Base-by-base conservation (phyloP, 1,140 invertebrate species). In the Atta cephalotes region DNA sequence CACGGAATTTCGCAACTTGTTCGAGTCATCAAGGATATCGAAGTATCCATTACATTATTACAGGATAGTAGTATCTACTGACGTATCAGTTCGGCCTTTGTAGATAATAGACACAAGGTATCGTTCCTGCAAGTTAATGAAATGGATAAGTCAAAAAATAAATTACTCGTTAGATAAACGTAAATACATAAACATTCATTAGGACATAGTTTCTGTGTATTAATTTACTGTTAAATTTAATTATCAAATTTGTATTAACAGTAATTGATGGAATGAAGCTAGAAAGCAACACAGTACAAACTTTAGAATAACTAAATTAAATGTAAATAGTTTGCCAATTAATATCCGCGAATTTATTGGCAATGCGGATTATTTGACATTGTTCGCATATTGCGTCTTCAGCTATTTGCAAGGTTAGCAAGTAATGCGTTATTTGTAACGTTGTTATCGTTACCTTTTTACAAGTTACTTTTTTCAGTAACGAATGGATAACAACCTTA, bases 1-100 rank as follows among this genome's bases (percentile, higher is more conserved):
- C 16, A 14, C 56, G 63, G 60, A 70, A 72, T 45, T 80, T 80
- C 53, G 77, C 49, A 80, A 71, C 49, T 80, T 51, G 76, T 60
- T 35, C 51, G 6, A 85, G 21, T 9, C 39, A 39, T 60, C 39
- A 78, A 76, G 18, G 45, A 31, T 80, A 80, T 80, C 63, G 45
- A 80, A 1, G 31, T 49, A 35, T 80, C 49, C 45, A 68, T 80
- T 80, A 68, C 63, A 21, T 31, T 28, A 68, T 68, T 80, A 68
- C 63, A 53, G n/a, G 28, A 16, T 35, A 21, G 58, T 63, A 49
- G 53, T 49, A 28, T 1, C 9, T 12, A 4, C 28, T 80, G 62
- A 79, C 25, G 45, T 68, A 70, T 70, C 49, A 70, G 45, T 70
- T 56, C 5, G 14, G 21, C 10, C 12, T 14, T 31, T 21, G 60